Evolutionary conservation across 2,113 vertebrate genomes (phyloP), one percentile per base, ranked within the genome.

Genomic region (Carassius auratus): DNA sequence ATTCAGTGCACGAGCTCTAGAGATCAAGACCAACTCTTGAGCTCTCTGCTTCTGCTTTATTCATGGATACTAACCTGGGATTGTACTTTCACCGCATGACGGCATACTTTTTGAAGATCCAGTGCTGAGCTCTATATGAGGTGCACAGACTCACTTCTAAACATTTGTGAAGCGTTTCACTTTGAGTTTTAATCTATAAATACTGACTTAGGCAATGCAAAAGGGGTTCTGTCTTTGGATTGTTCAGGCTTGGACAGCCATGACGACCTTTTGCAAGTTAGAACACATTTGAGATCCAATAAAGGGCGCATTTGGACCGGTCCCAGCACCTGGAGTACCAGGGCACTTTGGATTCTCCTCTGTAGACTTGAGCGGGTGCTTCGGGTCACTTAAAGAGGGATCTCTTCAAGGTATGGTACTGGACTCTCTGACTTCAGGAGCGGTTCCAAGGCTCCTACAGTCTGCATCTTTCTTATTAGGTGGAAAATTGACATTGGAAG

Each of bases 351-450:
- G 80, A 14, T 76, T 88, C 76, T 85, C 82, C 42, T 79, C 84
- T 87, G 64, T 84, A 89, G 87, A 87, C 88, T 85, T 89, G 57
- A 78, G 61, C 74, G 52, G 64, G 59, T 38, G 61, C 42, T 55
- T 55, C 42, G 21, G 84, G 23, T 68, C 74, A 50, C 88, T 93
- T 94, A 86, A 93, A 73, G 87, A 90, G 90, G 92, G 92, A 92
- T 92, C 91, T 91, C 94, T 92, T 93, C 92, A 94, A 96, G 97
- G 97, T 96, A 98, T 98, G 97, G 94, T 98, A 92, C 95, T 95
- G 96, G 94, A 94, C 95, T 90, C 92, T 93, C 92, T 91, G 93
- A 94, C 93, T 93, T 92, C 94, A 95, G 96, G 97, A 96, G 97
- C 96, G 95, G 95, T 93, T 95, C 93, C 93, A 95, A 90, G 95